Evolutionary conservation across 2,113 vertebrate genomes (phyloP).

Genomic region (Paramisgurnus dabryanus): DNA sequence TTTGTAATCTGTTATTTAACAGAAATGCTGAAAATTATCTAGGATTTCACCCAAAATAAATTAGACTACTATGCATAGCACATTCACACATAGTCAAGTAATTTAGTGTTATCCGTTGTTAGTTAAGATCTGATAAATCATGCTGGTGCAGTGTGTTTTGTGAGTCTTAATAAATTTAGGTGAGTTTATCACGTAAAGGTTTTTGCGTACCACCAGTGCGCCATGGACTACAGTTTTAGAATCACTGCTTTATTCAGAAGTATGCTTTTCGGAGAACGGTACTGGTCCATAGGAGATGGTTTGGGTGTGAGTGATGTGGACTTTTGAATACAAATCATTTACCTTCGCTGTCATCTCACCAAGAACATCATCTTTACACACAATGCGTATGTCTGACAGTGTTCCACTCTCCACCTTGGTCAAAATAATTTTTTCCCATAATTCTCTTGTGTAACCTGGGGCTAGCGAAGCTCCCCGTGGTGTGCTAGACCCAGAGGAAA

Average conservation of each 20-base stretch:
- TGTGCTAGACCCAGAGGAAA: constrained; percentile 81
- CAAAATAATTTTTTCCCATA: constrained; percentile 74
- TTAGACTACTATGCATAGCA: too few relatives aligned
- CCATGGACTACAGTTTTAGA: too few relatives aligned
- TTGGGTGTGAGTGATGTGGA: background rate
- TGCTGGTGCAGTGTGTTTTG: too few relatives aligned
- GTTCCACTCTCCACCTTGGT: constrained; percentile 35
- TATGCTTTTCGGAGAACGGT: constrained; percentile 9
- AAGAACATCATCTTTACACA: constrained; percentile 27
- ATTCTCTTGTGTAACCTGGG: constrained; percentile 82
- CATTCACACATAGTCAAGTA: too few relatives aligned
- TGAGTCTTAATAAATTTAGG: too few relatives aligned
- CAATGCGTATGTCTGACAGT: constrained; percentile 1
- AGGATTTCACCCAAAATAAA: too few relatives aligned
- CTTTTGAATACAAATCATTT: constrained; percentile 22
- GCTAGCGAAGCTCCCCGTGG: constrained; percentile 85
- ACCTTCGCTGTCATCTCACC: background rate
- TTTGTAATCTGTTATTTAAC: too few relatives aligned
- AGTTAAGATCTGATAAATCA: too few relatives aligned
- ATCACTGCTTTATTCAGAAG: background rate
- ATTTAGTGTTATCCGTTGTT: too few relatives aligned
- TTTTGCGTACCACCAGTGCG: too few relatives aligned
- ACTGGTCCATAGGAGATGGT: background rate
- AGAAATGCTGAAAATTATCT: too few relatives aligned
- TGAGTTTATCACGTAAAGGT: too few relatives aligned